Percentiles rank a stretch among this genome's conserved stretches.
Conservation (phyloP, 2,113 vertebrate species). For the Vulpes vulpes region DNA sequence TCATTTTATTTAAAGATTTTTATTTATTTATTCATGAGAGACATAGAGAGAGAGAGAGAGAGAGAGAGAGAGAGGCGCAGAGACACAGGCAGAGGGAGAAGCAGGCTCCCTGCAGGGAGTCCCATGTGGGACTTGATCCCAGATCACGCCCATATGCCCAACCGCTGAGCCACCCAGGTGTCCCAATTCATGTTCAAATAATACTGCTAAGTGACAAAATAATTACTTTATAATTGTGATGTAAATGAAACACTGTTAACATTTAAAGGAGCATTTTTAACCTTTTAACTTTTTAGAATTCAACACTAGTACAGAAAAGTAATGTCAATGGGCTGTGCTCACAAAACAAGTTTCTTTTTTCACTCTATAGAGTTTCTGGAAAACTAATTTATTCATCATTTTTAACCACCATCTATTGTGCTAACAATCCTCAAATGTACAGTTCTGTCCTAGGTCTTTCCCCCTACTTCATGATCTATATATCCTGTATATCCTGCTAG, state of each 20-base stretch:
- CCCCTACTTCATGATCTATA: neutral
- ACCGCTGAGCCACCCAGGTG: no score
- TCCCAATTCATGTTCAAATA: neutral
- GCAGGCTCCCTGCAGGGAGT: no score
- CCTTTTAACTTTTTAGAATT: constrained; percentile 53
- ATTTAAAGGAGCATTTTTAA: constrained; percentile 38
- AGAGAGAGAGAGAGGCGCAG: no score
- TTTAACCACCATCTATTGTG: neutral
- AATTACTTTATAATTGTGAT: neutral
- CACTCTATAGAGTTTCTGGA: neutral
- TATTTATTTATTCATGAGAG: no score
- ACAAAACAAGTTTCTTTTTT: constrained; percentile 35
- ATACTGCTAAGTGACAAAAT: neutral
- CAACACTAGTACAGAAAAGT: constrained; percentile 16
- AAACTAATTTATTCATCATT: constrained; percentile 27
- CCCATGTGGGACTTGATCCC: no score
- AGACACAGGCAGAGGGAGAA: no score
- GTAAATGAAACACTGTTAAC: neutral
- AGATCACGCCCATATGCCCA: no score
- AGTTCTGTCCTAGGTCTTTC: neutral
- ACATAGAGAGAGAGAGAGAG: no score
- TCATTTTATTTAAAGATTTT: neutral
- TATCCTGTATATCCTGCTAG: neutral
- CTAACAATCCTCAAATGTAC: neutral
- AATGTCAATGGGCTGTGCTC: neutral